These are phyloP conservation scores for Oncopodura yosiiana DNA, from an alignment of 1,140 invertebrate genomes.

Conservation along the genomic window DNA sequence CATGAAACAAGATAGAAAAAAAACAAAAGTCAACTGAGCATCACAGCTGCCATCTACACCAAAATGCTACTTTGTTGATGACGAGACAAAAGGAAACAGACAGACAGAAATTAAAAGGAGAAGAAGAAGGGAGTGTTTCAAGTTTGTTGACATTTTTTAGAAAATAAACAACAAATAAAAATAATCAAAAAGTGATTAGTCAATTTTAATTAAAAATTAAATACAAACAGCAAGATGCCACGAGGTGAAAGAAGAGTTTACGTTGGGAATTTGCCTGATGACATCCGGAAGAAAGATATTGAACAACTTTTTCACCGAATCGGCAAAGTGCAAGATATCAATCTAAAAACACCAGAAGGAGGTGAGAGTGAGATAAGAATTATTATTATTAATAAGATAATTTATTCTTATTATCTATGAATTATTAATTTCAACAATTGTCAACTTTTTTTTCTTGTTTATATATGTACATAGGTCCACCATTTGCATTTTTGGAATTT, in stretches of 20 bases:
- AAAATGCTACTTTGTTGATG: too few species aligned
- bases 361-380: background rate
- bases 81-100: too few species aligned
- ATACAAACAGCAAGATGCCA: constrained; percentile 12
- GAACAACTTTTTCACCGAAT: constrained; percentile 99
- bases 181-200: too few species aligned
- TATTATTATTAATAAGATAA: background rate
- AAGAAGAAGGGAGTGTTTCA: too few species aligned
- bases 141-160: too few species aligned
- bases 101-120: too few species aligned
- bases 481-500: constrained; percentile 93
- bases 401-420: background rate
- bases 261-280: constrained; percentile 94
- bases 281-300: constrained; percentile 94
- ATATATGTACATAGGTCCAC: constrained; percentile 61
- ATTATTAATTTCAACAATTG: background rate
- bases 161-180: too few species aligned
- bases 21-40: too few species aligned
- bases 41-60: too few species aligned
- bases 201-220: too few species aligned
- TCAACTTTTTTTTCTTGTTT: background rate
- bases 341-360: constrained; percentile 70
- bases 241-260: constrained; percentile 89
- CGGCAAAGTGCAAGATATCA: constrained; percentile 94
- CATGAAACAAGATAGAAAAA: too few species aligned